These are phyloP conservation scores for Anguilla obscura DNA, from an alignment of 2,797 vertebrate species.

Conservation along the genomic window DNA sequence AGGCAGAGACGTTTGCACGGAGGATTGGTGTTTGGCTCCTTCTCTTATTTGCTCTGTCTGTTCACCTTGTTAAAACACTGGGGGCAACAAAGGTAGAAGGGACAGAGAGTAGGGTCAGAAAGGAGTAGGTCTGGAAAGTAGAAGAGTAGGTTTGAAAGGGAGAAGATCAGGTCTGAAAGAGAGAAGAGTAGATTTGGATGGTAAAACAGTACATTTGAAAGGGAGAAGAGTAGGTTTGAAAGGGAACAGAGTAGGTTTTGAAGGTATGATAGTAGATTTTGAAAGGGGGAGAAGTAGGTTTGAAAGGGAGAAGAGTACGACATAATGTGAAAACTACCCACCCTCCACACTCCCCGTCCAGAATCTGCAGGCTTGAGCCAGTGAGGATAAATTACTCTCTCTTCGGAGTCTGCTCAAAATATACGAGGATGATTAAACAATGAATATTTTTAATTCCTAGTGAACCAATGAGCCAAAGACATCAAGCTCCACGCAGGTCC, in stretches of 20 bases:
- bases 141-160: too few species aligned
- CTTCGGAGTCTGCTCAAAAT: conserved; percentile 24
- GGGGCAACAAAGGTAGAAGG: background rate
- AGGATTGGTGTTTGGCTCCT: conserved; percentile 6
- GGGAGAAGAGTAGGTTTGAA: background rate
- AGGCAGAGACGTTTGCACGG: conserved; percentile 23
- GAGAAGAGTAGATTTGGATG: too few species aligned
- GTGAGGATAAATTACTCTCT: background rate
- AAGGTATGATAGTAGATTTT: background rate
- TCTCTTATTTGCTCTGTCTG: background rate
- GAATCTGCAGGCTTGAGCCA: background rate
- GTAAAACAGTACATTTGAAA: background rate
- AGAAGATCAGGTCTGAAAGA: background rate
- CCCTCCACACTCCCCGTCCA: background rate
- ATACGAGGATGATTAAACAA: background rate
- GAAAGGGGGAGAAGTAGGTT: background rate
- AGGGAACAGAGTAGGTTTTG: background rate
- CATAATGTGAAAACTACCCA: background rate
- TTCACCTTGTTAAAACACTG: background rate
- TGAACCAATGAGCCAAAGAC: too few species aligned
- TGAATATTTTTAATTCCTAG: too few species aligned
- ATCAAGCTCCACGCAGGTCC: too few species aligned
- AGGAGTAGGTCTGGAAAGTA: too few species aligned
- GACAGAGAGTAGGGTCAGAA: background rate
- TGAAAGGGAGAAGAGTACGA: background rate